A percentile compares a stretch with the other conserved stretches of the same genome.
Conservation (phyloP, 23 tunicate genomes). For the Trididemnum clinides region DNA sequence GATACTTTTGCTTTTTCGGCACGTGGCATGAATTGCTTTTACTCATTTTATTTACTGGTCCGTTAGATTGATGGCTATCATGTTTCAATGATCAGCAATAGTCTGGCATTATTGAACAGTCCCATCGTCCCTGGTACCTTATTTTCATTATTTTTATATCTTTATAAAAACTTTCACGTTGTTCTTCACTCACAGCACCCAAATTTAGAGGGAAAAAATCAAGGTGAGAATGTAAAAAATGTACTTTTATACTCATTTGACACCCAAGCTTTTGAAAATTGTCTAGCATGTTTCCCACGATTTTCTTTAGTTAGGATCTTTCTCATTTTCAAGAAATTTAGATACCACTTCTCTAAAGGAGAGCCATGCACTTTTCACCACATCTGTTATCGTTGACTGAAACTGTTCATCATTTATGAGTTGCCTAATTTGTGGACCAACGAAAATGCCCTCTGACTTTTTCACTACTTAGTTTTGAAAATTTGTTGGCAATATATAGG, state of each 20-base stretch:
- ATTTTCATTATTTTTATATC: conserved; percentile 7
- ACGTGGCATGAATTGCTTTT: conserved; percentile 20
- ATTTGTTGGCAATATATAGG: not conserved
- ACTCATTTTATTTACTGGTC: not conserved
- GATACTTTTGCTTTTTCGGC: not conserved
- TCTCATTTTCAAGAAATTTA: conserved; percentile 13
- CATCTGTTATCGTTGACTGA: conserved; percentile 2
- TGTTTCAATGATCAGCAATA: conserved; percentile 16
- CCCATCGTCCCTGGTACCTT: conserved; percentile 32
- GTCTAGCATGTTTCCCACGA: too few species aligned
- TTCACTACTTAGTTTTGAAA: conserved; percentile 10
- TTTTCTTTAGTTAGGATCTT: not conserved
- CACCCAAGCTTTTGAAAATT: not conserved
- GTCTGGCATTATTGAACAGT: conserved; percentile 13
- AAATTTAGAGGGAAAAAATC: conserved; percentile 16
- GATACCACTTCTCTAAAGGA: conserved; percentile 12
- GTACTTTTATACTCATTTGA: conserved; percentile 19
- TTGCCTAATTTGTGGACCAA: conserved; percentile 28
- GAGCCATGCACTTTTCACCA: conserved; percentile 18
- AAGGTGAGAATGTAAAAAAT: conserved; percentile 30
- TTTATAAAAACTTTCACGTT: not conserved
- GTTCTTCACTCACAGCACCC: conserved; percentile 15
- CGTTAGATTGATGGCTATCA: not conserved
- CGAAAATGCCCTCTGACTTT: conserved; percentile 18
- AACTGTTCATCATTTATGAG: conserved; percentile 17